Evolutionary conservation across 2,888 invertebrate genomes (phyloP).

Genomic region (Ypsolopha sequella): DNA sequence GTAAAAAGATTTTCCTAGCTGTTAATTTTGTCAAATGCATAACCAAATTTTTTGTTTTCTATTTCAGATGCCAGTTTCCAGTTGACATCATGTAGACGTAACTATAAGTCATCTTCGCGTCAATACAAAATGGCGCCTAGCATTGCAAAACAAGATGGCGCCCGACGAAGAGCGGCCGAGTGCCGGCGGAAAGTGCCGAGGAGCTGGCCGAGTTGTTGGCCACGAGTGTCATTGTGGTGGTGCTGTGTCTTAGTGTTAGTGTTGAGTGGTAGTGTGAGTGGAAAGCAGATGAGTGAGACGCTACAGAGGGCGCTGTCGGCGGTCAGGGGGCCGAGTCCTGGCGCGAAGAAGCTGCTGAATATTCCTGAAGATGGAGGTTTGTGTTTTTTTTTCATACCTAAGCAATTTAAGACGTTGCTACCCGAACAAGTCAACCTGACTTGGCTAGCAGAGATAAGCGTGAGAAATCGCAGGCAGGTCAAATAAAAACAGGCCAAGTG

Average conservation of each 20-base stretch:
- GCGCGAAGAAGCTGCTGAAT: constrained; percentile 64
- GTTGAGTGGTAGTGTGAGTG: constrained; percentile 27
- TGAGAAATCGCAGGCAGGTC: too few species aligned
- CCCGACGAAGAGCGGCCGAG: not conserved
- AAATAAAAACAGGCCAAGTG: too few species aligned
- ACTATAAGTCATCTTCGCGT: too few species aligned
- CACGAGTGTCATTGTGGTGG: constrained; percentile 10
- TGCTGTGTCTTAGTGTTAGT: constrained; percentile 37
- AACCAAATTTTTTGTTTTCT: too few species aligned
- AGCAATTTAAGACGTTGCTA: too few species aligned
- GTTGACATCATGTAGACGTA: too few species aligned
- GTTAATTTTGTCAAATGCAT: too few species aligned
- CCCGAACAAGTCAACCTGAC: too few species aligned
- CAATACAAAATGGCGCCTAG: not conserved
- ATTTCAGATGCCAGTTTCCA: too few species aligned
- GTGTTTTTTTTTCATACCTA: constrained; percentile 12
- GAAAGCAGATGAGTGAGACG: constrained; percentile 66
- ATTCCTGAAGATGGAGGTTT: constrained; percentile 68
- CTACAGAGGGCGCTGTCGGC: constrained; percentile 65
- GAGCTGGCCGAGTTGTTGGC: constrained; percentile 16
- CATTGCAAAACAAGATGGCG: constrained; percentile 39
- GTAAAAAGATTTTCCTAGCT: too few species aligned
- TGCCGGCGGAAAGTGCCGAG: not conserved
- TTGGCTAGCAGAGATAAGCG: too few species aligned
- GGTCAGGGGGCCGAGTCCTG: constrained; percentile 62